These are phyloP conservation scores for Phymatocera aterrima DNA, from an alignment of 2,888 invertebrate genomes.

Conservation along the genomic window DNA sequence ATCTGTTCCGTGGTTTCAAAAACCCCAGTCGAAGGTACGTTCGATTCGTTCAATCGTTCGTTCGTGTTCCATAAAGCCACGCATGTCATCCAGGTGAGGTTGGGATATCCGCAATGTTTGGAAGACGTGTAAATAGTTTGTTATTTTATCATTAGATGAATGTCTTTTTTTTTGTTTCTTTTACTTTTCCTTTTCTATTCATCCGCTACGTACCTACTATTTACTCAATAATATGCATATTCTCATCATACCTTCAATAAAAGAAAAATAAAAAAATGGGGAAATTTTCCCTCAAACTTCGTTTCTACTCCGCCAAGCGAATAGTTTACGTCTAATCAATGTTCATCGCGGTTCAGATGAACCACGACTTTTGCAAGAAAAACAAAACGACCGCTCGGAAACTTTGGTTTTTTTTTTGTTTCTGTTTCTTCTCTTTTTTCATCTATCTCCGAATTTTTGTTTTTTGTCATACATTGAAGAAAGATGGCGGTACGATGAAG, in stretches of 20 bases:
- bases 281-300: neutral
- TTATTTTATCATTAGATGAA: conserved; percentile 41
- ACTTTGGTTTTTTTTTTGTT: too few relatives aligned
- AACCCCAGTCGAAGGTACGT: conserved; percentile 24
- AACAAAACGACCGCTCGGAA: neutral
- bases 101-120: conserved; percentile 42
- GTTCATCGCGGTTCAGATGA: too few relatives aligned
- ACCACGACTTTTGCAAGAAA: neutral
- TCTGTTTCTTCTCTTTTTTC: too few relatives aligned
- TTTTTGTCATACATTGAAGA: too few relatives aligned
- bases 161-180: neutral
- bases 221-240: neutral
- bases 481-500: too few relatives aligned
- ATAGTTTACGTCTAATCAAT: neutral
- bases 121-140: conserved; percentile 45
- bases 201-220: conserved; percentile 47
- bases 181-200: conserved; percentile 48
- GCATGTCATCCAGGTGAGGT: conserved; percentile 39
- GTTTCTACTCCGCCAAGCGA: neutral
- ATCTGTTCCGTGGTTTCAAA: conserved; percentile 73
- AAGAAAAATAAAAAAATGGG: too few relatives aligned
- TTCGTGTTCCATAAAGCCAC: conserved; percentile 35
- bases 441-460: too few relatives aligned
- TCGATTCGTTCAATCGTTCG: too few relatives aligned
- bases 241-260: too few relatives aligned